These are phyloP conservation scores for Hystrix cristata DNA, from an alignment of 2,113 vertebrate species.

Conservation along the genomic window DNA sequence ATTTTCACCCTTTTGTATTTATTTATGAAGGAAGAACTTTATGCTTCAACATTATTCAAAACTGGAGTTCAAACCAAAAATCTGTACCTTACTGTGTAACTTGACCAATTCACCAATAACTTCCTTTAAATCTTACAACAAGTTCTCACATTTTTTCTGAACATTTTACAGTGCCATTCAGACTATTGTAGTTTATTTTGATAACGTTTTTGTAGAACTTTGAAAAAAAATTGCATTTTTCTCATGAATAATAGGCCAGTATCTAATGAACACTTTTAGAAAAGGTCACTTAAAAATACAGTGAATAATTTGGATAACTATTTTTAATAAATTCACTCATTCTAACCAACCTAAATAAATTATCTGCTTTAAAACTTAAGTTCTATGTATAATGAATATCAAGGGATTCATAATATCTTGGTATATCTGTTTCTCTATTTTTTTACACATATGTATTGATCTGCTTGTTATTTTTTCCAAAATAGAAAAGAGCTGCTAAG, in stretches of 20 bases:
- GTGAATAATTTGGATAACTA: background rate
- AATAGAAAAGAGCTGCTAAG: conserved; percentile 88
- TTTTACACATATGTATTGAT: too few relatives aligned
- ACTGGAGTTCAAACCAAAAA: background rate
- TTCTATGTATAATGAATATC: background rate
- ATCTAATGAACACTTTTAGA: background rate
- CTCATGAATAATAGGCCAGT: background rate
- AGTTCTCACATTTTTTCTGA: background rate
- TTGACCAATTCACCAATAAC: background rate
- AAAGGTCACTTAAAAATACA: conserved; percentile 18
- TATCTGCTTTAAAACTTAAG: background rate
- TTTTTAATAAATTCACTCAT: background rate
- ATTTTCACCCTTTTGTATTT: background rate
- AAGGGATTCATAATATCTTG: background rate
- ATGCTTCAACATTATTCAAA: background rate
- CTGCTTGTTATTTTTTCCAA: conserved; percentile 20
- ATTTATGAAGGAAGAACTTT: background rate
- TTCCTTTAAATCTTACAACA: background rate
- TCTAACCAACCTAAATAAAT: conserved; percentile 38
- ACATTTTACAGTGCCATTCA: background rate
- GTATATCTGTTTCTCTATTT: background rate
- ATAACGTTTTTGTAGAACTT: background rate
- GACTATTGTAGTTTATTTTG: background rate
- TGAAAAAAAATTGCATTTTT: background rate
- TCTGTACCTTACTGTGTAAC: background rate